Evolutionary conservation across 37 sponge, comb jelly and placozoan genomes (phyloP), one percentile per base, ranked within the genome.

Genomic region (Geodia barretti): DNA sequence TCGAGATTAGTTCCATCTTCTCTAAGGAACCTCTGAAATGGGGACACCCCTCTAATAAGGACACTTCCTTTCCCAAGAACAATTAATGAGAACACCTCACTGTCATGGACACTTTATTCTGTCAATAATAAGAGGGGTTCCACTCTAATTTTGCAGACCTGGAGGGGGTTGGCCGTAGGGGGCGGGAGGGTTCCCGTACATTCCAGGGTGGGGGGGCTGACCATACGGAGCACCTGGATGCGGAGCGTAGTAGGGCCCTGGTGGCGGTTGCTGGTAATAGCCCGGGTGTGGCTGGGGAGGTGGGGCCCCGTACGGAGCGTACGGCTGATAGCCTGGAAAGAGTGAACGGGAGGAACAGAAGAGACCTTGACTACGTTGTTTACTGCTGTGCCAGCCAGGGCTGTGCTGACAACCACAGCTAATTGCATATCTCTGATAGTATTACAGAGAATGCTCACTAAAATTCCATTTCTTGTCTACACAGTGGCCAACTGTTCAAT

Each of bases 221-320:
- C 80, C 71, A 70, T 70, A 59, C 9, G 80, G 68, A 43, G 75
- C 41, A 60, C 11, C 25, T 7, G 84, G 84, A 30, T 54, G 84
- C 36, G 65, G 66, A 62, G 66, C 64, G 62, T 28, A 29, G 34
- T 23, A 25, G 41, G 38, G 33, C 28, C 61, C 20, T 5, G 78
- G 78, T 60, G 78, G 64, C 3, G 78, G 33, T 19, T 77, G 37
- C 24, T 71, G 31, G 31, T 31, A 32, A 7, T 23, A 38, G 2
- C 76, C 62, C 25, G 60, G 31, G 32, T 79, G 41, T 28, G 37
- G 35, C n/a, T 5, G 66, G 25, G 65, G 84, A 68, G 85, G 77
- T 7, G 84, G 70, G 3, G 64, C 74, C 35, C 76, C 76, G 9
- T 63, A 31, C 11, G 74, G 42, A 28, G 72, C 31, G 9, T n/a